Percentiles rank a stretch among this genome's conserved stretches.
Conservation (phyloP, 2,797 vertebrate species). For the Sebastes diploproa region DNA sequence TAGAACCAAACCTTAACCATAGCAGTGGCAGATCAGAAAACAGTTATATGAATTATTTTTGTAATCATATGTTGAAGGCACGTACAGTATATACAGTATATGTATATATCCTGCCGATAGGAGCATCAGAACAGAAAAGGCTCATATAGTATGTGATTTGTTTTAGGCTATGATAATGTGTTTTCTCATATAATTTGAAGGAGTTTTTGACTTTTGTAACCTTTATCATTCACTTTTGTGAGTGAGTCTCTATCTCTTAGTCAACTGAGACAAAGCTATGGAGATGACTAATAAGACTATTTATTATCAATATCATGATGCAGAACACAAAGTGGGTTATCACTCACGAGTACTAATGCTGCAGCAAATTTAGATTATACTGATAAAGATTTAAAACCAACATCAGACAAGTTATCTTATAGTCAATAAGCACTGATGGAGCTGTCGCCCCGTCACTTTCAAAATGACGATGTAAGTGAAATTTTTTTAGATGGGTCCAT, state of each 20-base stretch:
- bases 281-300: neutral
- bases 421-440: neutral
- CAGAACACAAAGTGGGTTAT: neutral
- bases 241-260: neutral
- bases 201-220: neutral
- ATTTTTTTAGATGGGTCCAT: neutral
- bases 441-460: neutral
- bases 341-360: neutral
- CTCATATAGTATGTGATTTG: too few species aligned
- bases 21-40: neutral
- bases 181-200: neutral
- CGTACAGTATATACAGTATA: too few species aligned
- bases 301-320: neutral
- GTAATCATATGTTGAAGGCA: neutral
- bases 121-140: too few species aligned
- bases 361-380: neutral
- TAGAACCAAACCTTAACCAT: neutral
- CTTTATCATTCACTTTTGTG: neutral
- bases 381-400: neutral
- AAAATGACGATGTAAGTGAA: neutral
- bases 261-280: neutral
- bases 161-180: neutral
- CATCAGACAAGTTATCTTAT: too few species aligned
- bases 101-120: too few species aligned
- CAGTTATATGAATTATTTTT: neutral